Conservation (phyloP, 2,113 vertebrate genomes). For the Actinemys pallida region DNA sequence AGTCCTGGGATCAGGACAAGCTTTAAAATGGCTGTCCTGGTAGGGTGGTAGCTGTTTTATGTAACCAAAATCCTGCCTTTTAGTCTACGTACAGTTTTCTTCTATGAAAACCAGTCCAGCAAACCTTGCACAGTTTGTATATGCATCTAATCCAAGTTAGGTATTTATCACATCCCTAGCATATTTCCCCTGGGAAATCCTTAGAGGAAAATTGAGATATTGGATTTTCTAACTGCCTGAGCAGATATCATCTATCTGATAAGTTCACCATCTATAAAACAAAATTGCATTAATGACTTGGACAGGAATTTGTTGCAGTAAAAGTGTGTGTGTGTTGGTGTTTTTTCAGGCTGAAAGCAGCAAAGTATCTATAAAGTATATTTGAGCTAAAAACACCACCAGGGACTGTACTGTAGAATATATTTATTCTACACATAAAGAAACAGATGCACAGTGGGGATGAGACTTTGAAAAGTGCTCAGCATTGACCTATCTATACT, state of each 20-base stretch:
- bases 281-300: slow-evolving; percentile 37
- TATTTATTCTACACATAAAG: background rate
- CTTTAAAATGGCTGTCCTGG: background rate
- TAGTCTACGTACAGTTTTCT: background rate
- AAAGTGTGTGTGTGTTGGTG: background rate
- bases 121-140: background rate
- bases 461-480: background rate
- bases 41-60: fast-evolving
- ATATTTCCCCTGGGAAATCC: background rate
- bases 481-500: background rate
- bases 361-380: background rate
- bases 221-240: slow-evolving; percentile 5
- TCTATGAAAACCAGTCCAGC: background rate
- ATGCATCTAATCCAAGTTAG: background rate
- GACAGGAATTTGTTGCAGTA: slow-evolving; percentile 22
- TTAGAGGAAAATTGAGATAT: slow-evolving; percentile 2
- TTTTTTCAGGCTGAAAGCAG: background rate
- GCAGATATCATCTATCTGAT: background rate
- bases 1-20: background rate
- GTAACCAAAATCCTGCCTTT: background rate
- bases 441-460: background rate
- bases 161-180: background rate
- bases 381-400: fast-evolving
- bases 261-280: slow-evolving; percentile 9
- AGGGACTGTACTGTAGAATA: background rate